Evolutionary conservation across 35 echinoderm and acorn worm genomes (phyloP).

Genomic region (Ptychodera flava): DNA sequence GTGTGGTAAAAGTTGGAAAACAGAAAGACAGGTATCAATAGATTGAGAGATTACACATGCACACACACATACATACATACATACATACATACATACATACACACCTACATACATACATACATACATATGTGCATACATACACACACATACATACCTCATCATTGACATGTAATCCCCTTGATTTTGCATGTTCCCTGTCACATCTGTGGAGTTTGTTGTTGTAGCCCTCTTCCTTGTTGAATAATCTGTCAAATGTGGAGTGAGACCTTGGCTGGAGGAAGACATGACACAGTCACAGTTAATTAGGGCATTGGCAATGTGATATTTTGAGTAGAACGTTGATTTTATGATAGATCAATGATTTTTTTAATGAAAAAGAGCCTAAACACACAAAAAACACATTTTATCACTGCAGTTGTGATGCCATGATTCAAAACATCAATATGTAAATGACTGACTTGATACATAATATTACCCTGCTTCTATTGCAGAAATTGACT

Average conservation of each 20-base stretch:
- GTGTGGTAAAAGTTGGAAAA: too few relatives aligned
- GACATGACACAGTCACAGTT: neutral
- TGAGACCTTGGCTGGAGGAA: slow-evolving; percentile 15
- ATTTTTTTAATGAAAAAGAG: neutral
- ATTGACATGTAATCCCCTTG: slow-evolving; percentile 70
- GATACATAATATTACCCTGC: too few relatives aligned
- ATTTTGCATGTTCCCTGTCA: slow-evolving; percentile 95
- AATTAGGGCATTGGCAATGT: neutral
- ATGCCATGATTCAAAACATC: too few relatives aligned
- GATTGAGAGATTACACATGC: too few relatives aligned
- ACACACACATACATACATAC: too few relatives aligned
- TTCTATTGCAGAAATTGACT: neutral
- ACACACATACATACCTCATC: slow-evolving; percentile 94
- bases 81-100: too few relatives aligned
- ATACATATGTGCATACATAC: too few relatives aligned
- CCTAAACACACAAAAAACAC: neutral
- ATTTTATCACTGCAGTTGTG: neutral
- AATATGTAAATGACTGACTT: too few relatives aligned
- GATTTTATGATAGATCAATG: neutral
- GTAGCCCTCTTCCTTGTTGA: slow-evolving; percentile 75
- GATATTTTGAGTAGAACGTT: neutral
- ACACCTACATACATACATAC: too few relatives aligned
- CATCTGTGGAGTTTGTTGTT: slow-evolving; percentile 90
- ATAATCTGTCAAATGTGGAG: slow-evolving; percentile 86
- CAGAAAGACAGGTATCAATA: too few relatives aligned